phyloP scores from a whole-genome alignment of 1,140 invertebrate genomes.

The Metopolophium dirhodum region DNA sequence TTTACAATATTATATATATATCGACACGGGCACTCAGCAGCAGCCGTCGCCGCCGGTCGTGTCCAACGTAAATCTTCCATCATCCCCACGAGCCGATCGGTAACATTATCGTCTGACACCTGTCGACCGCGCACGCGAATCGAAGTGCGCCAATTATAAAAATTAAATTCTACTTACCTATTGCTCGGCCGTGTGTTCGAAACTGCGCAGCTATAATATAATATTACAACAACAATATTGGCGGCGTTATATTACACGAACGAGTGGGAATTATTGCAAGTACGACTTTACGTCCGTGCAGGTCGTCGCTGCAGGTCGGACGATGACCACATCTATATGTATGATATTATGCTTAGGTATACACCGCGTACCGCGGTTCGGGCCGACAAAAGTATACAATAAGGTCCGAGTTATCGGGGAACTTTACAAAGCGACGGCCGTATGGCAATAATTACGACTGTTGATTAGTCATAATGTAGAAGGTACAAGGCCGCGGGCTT shows the following conservation, averaged over 20 bases:
- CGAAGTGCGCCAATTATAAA: background rate
- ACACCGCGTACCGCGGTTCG: too few relatives aligned
- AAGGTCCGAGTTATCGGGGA: background rate
- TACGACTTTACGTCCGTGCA: background rate
- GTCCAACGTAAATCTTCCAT: background rate
- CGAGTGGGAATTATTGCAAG: background rate
- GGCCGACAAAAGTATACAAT: background rate
- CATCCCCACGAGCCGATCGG: background rate
- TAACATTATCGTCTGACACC: background rate
- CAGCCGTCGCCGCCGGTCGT: too few relatives aligned
- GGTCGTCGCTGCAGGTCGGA: too few relatives aligned
- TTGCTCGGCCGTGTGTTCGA: background rate
- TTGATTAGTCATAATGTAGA: too few relatives aligned
- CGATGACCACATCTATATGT: too few relatives aligned
- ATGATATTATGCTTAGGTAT: background rate
- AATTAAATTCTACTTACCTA: background rate
- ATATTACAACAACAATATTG: background rate
- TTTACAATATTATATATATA: background rate
- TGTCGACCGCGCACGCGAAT: background rate
- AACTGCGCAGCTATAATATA: background rate
- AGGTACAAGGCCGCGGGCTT: too few relatives aligned
- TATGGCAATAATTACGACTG: too few relatives aligned
- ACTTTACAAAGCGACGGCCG: too few relatives aligned
- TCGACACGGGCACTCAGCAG: background rate
- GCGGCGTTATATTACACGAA: background rate